Conservation (phyloP, 2,113 vertebrate genomes). For the Sceloporus undulatus region DNA sequence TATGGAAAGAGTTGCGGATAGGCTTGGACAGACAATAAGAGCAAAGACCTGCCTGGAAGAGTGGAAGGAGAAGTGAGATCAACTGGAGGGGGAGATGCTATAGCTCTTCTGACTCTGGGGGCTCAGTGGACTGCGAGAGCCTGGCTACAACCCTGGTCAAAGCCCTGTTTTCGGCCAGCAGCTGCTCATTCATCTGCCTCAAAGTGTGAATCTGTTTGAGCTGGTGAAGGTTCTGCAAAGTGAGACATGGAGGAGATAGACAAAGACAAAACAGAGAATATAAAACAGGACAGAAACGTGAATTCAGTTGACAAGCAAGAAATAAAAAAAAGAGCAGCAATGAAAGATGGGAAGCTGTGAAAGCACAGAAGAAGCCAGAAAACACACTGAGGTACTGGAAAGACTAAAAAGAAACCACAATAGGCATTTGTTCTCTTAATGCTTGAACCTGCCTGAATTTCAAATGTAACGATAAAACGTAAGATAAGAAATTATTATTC, state of each 20-base stretch:
- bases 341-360: constrained; percentile 35
- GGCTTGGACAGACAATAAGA: constrained; percentile 54
- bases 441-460: background rate
- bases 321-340: constrained; percentile 58
- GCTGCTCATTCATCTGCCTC: constrained; percentile 90
- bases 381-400: background rate
- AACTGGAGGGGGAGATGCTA: constrained; percentile 80
- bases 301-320: constrained; percentile 64
- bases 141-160: constrained; percentile 91
- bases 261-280: constrained; percentile 72
- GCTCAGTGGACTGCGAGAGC: constrained; percentile 85
- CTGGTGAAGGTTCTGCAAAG: constrained; percentile 90
- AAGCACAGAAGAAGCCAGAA: background rate
- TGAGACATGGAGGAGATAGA: constrained; percentile 76
- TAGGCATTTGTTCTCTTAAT: constrained; percentile 19
- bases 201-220: constrained; percentile 91
- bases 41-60: constrained; percentile 78
- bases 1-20: constrained; percentile 20
- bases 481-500: background rate
- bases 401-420: background rate
- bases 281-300: constrained; percentile 67
- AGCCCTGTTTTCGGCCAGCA: constrained; percentile 94
- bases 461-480: constrained; percentile 20
- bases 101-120: constrained; percentile 91
- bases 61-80: constrained; percentile 77